These are phyloP conservation scores for Zygogramma bicolorata DNA, from an alignment of 2,888 invertebrate genomes.

Conservation along the genomic window DNA sequence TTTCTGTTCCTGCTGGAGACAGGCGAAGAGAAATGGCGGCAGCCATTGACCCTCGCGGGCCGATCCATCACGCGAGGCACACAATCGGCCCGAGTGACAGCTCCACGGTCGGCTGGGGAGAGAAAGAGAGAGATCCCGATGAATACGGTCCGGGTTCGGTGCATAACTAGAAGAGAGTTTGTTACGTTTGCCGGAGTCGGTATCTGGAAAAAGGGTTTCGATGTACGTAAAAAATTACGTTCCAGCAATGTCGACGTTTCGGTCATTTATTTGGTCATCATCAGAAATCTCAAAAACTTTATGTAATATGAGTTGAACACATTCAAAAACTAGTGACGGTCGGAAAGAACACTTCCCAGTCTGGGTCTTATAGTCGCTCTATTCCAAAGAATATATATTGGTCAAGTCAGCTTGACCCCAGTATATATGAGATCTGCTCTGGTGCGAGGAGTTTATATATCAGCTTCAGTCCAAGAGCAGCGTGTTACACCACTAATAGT, in stretches of 20 bases:
- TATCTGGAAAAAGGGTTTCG: background rate
- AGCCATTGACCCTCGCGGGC: conserved; percentile 74
- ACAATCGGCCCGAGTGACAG: conserved; percentile 54
- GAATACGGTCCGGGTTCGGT: conserved; percentile 13
- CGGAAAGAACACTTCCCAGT: too few species aligned
- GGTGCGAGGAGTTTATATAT: conserved; percentile 34
- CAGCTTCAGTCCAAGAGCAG: conserved; percentile 66
- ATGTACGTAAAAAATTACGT: background rate
- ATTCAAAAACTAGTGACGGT: too few species aligned
- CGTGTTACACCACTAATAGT: conserved; percentile 77
- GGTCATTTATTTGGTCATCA: too few species aligned
- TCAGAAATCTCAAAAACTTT: too few species aligned
- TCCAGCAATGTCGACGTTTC: too few species aligned
- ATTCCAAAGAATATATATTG: too few species aligned
- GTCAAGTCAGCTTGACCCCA: too few species aligned
- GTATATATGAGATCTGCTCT: conserved; percentile 16
- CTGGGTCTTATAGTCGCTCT: too few species aligned
- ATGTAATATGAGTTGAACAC: too few species aligned
- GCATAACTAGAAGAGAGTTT: background rate
- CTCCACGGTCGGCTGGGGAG: conserved; percentile 36
- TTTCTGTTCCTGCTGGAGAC: conserved; percentile 68
- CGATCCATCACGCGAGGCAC: conserved; percentile 67
- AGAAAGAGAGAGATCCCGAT: conserved; percentile 16
- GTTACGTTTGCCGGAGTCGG: background rate
- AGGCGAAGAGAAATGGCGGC: conserved; percentile 73